Conservation (phyloP, 2,113 vertebrate genomes). For the Cichladusa arquata region DNA sequence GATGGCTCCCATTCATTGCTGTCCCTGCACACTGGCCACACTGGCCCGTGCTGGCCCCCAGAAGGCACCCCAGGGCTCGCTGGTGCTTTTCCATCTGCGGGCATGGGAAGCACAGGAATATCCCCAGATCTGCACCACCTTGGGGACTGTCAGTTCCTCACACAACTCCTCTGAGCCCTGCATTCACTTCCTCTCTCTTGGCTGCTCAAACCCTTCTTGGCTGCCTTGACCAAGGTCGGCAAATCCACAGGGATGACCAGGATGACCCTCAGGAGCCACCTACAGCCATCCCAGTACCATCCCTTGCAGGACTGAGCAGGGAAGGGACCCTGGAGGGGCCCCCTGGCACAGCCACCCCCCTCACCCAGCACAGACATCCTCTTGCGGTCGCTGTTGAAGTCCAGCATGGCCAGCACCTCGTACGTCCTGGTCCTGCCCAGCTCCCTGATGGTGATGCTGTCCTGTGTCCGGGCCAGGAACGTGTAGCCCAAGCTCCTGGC, state of each 20-base stretch:
- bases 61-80: background rate
- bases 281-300: background rate
- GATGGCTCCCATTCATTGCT: accelerated
- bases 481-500: conserved; percentile 87
- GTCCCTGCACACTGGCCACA: background rate
- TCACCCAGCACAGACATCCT: conserved; percentile 94
- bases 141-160: background rate
- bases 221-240: background rate
- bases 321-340: background rate
- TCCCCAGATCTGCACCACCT: background rate
- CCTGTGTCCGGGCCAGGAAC: conserved; percentile 85
- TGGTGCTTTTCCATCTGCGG: background rate
- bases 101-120: background rate
- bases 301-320: background rate
- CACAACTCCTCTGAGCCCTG: background rate
- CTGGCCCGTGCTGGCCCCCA: background rate
- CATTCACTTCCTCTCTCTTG: background rate
- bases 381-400: conserved; percentile 90
- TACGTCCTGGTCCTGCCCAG: conserved; percentile 80
- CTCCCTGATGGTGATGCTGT: conserved; percentile 83
- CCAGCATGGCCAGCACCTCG: conserved; percentile 85
- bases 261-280: background rate
- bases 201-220: background rate
- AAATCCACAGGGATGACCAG: background rate
- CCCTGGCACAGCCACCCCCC: background rate